Evolutionary conservation across 2,797 vertebrate species (phyloP).

Genomic region (Enteromius mattozi): DNA sequence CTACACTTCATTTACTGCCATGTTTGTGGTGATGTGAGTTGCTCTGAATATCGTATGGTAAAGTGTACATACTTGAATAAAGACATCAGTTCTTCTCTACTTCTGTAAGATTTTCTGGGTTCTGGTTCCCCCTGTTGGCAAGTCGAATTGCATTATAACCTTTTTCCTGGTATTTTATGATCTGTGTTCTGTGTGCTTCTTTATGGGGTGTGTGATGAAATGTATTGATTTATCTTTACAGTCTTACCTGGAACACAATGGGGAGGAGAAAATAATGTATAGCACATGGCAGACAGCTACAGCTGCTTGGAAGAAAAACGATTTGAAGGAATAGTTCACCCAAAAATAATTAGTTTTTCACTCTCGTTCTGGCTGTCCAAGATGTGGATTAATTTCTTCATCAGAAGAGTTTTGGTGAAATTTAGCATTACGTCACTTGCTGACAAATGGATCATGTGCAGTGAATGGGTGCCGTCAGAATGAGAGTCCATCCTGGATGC

Average conservation of each 20-base stretch:
- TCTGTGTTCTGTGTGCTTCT: background rate
- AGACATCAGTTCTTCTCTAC: conserved; percentile 9
- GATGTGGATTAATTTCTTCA: background rate
- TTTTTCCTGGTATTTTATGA: background rate
- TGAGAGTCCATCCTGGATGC: background rate
- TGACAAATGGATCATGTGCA: background rate
- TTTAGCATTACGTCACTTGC: background rate
- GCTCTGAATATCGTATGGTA: conserved; percentile 29
- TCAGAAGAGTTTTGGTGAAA: background rate
- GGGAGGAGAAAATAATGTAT: background rate
- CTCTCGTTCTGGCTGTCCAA: background rate
- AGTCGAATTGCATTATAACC: background rate
- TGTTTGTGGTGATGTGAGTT: conserved; percentile 36
- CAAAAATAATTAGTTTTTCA: background rate
- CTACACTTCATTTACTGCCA: conserved; percentile 11
- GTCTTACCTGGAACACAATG: background rate
- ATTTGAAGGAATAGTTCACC: background rate
- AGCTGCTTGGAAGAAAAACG: background rate
- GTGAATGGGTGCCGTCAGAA: background rate
- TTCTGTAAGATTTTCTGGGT: background rate
- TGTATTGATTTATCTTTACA: background rate
- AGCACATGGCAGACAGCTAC: background rate
- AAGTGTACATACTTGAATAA: conserved; percentile 54
- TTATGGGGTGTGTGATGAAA: background rate
- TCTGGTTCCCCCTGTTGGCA: conserved; percentile 43